phyloP scores from a whole-genome alignment of 2,113 vertebrate species.

The Machaerirhynchus nigripectus region DNA sequence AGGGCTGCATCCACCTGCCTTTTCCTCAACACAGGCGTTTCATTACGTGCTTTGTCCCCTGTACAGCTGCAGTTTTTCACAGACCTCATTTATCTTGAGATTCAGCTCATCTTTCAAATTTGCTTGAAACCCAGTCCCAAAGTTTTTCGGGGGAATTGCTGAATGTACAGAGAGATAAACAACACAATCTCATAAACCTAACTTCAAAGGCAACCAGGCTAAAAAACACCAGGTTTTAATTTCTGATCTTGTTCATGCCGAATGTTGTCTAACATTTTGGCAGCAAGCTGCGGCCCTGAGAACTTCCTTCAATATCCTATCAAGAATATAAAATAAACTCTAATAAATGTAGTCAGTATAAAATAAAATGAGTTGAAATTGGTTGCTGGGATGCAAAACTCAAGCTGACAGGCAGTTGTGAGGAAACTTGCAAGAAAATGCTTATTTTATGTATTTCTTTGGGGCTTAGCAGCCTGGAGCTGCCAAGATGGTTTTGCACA shows the following conservation, averaged over 20 bases:
- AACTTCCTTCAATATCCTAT: constrained; percentile 25
- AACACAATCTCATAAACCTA: background rate
- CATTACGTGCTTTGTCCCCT: background rate
- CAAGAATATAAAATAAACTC: constrained; percentile 37
- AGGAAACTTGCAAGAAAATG: constrained; percentile 52
- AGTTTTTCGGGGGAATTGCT: constrained; percentile 2
- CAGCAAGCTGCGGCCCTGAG: constrained; percentile 18
- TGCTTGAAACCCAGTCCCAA: background rate
- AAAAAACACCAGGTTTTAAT: constrained; percentile 8
- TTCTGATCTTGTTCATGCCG: constrained; percentile 24
- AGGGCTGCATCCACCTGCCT: constrained; percentile 46
- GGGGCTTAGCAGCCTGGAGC: constrained; percentile 46
- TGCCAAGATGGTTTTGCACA: constrained; percentile 59
- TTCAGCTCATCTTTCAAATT: constrained; percentile 39
- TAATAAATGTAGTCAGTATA: constrained; percentile 43
- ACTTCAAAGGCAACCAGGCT: background rate
- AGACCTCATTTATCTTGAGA: constrained; percentile 22
- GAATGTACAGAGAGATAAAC: constrained; percentile 20
- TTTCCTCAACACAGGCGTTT: background rate
- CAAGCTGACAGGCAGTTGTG: constrained; percentile 51
- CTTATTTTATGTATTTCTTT: constrained; percentile 58
- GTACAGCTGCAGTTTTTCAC: constrained; percentile 37
- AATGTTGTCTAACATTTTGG: constrained; percentile 34
- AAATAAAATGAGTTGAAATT: constrained; percentile 49
- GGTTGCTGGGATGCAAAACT: constrained; percentile 61